Percentiles rank a stretch among this genome's conserved stretches.
Evolutionary conservation across 2,797 vertebrate genomes (phyloP).

Genomic region (Pseudochirops cupreus): DNA sequence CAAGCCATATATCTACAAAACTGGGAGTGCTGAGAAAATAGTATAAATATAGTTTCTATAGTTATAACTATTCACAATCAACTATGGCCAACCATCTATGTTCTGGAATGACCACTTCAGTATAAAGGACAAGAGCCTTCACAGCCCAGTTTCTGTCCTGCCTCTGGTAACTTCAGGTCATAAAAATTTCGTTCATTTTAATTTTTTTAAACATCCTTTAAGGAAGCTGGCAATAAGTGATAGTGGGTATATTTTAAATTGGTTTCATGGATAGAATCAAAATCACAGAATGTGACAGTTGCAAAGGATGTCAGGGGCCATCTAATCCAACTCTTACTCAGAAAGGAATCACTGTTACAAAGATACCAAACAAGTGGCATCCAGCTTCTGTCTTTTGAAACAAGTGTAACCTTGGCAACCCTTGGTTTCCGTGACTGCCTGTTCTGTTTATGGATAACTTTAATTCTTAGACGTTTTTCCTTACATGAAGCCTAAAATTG

Average conservation of each 20-base stretch:
- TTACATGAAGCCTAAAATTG: neutral
- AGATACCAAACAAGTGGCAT: neutral
- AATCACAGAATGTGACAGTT: neutral
- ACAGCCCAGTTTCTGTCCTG: neutral
- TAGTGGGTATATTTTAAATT: neutral
- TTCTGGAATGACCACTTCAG: neutral
- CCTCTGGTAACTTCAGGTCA: neutral
- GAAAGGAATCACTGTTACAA: neutral
- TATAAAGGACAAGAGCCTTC: neutral
- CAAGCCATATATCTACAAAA: neutral
- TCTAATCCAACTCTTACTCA: neutral
- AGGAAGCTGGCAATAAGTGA: neutral
- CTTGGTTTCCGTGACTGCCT: neutral
- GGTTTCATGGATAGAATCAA: neutral
- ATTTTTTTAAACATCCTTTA: neutral
- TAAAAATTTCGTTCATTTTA: neutral
- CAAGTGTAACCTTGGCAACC: too few species aligned
- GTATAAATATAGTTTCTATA: neutral
- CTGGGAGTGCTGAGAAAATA: neutral
- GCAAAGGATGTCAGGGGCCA: neutral
- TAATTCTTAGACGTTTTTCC: neutral
- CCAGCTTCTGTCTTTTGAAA: neutral
- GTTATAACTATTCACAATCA: neutral
- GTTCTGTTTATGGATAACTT: neutral
- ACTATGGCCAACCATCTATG: neutral